Evolutionary conservation across 2,888 invertebrate species (phyloP).

Genomic region (Chamaedrilus cognettii): DNA sequence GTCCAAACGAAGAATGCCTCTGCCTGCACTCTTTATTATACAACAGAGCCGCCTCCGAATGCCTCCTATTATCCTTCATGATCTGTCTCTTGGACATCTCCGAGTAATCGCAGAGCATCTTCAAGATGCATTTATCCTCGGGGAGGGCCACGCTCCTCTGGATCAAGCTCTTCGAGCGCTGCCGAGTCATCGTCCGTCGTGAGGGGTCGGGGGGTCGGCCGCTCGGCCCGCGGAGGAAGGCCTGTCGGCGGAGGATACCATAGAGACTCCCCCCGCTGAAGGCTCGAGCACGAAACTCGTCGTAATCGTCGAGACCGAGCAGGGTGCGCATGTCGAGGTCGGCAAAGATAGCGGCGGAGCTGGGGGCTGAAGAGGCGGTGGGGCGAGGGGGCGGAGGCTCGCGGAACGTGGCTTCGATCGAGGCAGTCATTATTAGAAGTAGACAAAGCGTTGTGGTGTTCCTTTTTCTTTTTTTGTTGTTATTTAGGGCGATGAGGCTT

Average conservation of each 20-base stretch:
- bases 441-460: no score
- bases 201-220: background rate
- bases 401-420: background rate
- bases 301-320: constrained; percentile 26
- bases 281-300: constrained; percentile 35
- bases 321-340: constrained; percentile 20
- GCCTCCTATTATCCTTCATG: constrained; percentile 20
- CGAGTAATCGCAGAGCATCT: constrained; percentile 33
- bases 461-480: no score
- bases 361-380: background rate
- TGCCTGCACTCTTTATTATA: constrained; percentile 4
- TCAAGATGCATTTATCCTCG: constrained; percentile 32
- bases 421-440: background rate
- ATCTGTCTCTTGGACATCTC: constrained; percentile 22
- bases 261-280: constrained; percentile 35
- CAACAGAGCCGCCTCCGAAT: constrained; percentile 18
- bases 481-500: no score
- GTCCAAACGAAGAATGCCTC: background rate
- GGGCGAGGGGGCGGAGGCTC: background rate
- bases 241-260: constrained; percentile 31
- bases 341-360: background rate
- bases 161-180: constrained; percentile 33
- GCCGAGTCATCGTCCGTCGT: constrained; percentile 18
- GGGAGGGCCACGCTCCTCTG: constrained; percentile 24
- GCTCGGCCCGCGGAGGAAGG: constrained; percentile 18